Evolutionary conservation across 2,797 vertebrate genomes (phyloP), one percentile per base, ranked within the genome.

Genomic region (Heterohyrax brucei): DNA sequence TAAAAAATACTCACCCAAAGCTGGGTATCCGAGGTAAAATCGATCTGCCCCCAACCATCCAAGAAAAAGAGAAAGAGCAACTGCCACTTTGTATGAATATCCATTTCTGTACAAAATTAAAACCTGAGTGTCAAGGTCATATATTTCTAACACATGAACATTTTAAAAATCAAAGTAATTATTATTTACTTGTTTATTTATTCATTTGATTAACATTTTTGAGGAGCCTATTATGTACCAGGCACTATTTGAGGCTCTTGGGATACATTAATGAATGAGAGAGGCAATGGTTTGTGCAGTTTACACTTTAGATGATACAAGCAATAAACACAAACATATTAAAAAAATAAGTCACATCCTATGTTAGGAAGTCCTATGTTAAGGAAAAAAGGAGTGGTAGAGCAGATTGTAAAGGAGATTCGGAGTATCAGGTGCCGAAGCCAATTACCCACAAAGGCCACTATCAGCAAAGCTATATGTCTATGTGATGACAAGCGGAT

Each of bases 11-110:
- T 99, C 98, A 99, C 99, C 99, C 89, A 99, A 98, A 80, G 99
- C 99, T 89, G 99, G 99, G 92, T 99, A 99, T 78, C 99, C 99
- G 94, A 99, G 98, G 98, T 99, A 99, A 99, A 99, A 99, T 93
- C 99, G 99, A 97, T 99, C 99, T 24, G 99, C 99, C 97, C 99
- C 99, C 94, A 99, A 90, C 99, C 99, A 99, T 96, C 99, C 99
- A 96, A 99, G 99, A 97, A 99, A 99, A 84, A 99, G 99, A 64
- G 99, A 99, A 70, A 99, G 97, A 10, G 99, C 99, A 96, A 99
- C 99, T 1, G 99, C 99, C 14, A 99, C 99, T 98, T 99, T 99
- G 97, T 99, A 99, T 9, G 99, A 99, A 97, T 99, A 99, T 89
- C 99, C 99, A 91, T 99, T 99, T 98, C 99, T 99, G 98, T 50